Evolutionary conservation across 2,113 vertebrate species (phyloP).

Genomic region (Smithornis capensis): DNA sequence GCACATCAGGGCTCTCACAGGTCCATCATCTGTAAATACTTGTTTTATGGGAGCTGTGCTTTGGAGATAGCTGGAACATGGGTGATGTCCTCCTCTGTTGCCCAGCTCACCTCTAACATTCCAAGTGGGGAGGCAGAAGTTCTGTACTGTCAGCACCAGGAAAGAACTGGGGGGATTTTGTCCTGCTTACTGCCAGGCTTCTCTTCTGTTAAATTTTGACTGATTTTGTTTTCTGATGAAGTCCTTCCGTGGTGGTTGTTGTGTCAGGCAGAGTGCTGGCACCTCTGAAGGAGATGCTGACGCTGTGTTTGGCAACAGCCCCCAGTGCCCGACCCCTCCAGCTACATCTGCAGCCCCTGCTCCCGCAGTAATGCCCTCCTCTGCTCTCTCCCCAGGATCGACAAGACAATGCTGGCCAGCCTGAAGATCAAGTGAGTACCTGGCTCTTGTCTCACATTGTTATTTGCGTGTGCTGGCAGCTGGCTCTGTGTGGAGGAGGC

Average conservation of each 20-base stretch:
- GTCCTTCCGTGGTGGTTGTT: fast-evolving
- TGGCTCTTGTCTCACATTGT: fast-evolving
- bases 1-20: fast-evolving
- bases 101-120: background rate
- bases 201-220: background rate
- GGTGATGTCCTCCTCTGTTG: background rate
- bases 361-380: background rate
- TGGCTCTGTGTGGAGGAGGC: background rate
- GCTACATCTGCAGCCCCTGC: background rate
- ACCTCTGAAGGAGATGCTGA: background rate
- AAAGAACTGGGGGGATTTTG: background rate
- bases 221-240: background rate
- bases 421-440: slow-evolving; percentile 84
- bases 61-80: background rate
- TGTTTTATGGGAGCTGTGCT: background rate
- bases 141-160: background rate
- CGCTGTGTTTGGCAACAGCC: background rate
- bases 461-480: fast-evolving
- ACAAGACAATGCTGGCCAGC: slow-evolving; percentile 81
- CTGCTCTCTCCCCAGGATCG: slow-evolving; percentile 77
- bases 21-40: fast-evolving
- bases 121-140: background rate
- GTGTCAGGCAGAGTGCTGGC: background rate
- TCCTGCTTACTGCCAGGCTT: background rate
- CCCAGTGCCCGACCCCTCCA: background rate